A percentile compares a stretch with the other conserved stretches of the same genome.
Conservation (phyloP, 2,797 vertebrate genomes). For the Sebastes elongatus region DNA sequence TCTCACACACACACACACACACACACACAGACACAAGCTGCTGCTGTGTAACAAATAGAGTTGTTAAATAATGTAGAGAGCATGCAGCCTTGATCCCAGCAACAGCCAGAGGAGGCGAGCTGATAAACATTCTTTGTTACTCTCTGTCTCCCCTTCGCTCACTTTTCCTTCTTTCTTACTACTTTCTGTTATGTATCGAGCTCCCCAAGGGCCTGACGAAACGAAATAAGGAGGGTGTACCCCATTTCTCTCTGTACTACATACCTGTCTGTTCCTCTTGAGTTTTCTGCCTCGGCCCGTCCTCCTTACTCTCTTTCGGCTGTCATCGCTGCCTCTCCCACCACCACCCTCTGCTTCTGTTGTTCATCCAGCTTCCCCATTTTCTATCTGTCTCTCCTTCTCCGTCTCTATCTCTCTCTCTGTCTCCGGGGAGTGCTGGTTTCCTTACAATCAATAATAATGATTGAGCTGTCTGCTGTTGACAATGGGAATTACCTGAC, state of each 20-base stretch:
- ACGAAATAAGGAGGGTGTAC: slow-evolving; percentile 39
- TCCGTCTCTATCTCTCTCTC: slow-evolving; percentile 8
- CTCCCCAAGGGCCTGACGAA: slow-evolving; percentile 34
- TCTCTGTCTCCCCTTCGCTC: slow-evolving; percentile 7
- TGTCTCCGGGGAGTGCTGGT: slow-evolving; percentile 13
- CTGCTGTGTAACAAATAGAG: slow-evolving; percentile 52
- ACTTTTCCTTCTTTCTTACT: slow-evolving; percentile 20
- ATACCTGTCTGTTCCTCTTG: slow-evolving; percentile 20
- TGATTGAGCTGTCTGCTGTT: slow-evolving; percentile 56
- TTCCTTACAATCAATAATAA: slow-evolving; percentile 59
- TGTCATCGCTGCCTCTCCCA: background rate
- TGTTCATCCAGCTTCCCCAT: background rate
- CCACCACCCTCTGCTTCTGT: slow-evolving; percentile 2
- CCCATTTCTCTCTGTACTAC: slow-evolving; percentile 4
- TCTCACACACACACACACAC: background rate
- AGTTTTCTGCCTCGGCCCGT: background rate
- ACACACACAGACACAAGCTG: slow-evolving; percentile 23
- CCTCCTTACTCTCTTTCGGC: background rate
- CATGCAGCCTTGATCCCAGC: slow-evolving; percentile 53
- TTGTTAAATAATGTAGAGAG: slow-evolving; percentile 64
- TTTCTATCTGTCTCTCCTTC: slow-evolving; percentile 4
- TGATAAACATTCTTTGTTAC: slow-evolving; percentile 57
- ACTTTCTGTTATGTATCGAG: slow-evolving; percentile 30
- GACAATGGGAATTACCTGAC: slow-evolving; percentile 55
- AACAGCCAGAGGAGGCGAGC: slow-evolving; percentile 41